Percentiles rank a stretch among this genome's conserved stretches.
Evolutionary conservation across 2,888 invertebrate species (phyloP).

Genomic region (Poecilus cupreus): DNA sequence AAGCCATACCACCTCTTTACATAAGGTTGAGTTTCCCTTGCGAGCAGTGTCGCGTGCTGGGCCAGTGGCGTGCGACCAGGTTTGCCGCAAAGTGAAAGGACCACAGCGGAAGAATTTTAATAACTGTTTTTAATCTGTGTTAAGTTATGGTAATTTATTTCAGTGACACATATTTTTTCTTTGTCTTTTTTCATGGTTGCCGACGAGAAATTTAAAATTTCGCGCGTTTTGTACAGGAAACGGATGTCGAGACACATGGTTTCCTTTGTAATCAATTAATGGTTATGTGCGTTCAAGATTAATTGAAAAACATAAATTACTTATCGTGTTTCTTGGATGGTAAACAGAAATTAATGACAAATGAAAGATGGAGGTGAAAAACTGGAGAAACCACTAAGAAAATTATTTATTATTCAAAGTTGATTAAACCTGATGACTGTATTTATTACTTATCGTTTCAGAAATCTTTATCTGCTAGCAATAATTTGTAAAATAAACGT

Average conservation of each 20-base stretch:
- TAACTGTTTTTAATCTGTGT: background rate
- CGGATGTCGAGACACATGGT: background rate
- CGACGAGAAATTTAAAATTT: background rate
- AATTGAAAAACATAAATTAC: no score
- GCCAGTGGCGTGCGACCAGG: background rate
- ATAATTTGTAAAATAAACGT: no score
- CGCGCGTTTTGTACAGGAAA: constrained; percentile 12
- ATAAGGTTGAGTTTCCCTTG: no score
- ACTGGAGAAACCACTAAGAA: no score
- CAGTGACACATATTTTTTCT: constrained; percentile 14
- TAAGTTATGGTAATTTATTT: constrained; percentile 31
- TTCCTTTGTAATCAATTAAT: constrained; percentile 4
- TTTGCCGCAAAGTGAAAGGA: constrained; percentile 15
- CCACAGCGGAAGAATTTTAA: background rate
- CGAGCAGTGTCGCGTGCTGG: background rate
- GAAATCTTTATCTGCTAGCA: no score
- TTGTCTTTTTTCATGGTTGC: background rate
- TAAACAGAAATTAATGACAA: background rate
- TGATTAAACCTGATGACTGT: no score
- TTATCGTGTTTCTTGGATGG: background rate
- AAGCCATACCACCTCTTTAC: no score
- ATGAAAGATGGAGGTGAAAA: no score
- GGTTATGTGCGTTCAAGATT: background rate
- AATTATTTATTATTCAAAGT: no score
- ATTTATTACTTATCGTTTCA: background rate